phyloP scores from a whole-genome alignment of 2,888 invertebrate species.

The Lasioglossum morio region DNA sequence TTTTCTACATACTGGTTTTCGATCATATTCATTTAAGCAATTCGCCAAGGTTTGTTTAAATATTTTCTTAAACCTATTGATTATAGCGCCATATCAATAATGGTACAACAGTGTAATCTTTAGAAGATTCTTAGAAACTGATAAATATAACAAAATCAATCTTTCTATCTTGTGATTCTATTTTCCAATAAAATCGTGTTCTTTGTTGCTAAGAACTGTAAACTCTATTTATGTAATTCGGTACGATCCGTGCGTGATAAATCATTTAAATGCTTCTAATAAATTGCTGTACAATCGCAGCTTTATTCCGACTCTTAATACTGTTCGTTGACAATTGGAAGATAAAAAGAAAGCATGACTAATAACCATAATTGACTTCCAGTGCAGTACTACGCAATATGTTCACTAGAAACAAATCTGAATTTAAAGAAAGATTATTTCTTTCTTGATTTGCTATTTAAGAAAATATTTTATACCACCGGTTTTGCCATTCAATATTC shows the following conservation, averaged over 20 bases:
- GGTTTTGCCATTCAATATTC: conserved; percentile 43
- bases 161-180: conserved; percentile 62
- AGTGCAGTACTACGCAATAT: conserved; percentile 48
- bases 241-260: conserved; percentile 39
- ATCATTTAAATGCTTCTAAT: conserved; percentile 53
- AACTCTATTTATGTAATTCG: conserved; percentile 72
- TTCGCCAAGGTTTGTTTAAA: conserved; percentile 2
- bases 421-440: conserved; percentile 46
- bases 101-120: conserved; percentile 55
- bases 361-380: conserved; percentile 52
- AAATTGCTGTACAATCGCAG: conserved; percentile 44
- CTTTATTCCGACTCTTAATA: conserved; percentile 49
- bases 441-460: conserved; percentile 43
- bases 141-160: conserved; percentile 46
- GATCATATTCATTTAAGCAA: not conserved
- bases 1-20: not conserved
- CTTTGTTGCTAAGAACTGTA: conserved; percentile 57
- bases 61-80: conserved; percentile 49
- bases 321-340: conserved; percentile 39
- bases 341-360: conserved; percentile 34
- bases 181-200: conserved; percentile 71
- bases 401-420: conserved; percentile 43
- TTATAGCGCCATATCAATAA: conserved; percentile 63
- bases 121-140: conserved; percentile 65
- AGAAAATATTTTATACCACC: conserved; percentile 58